These are phyloP conservation scores for Actenoides hombroni DNA, from an alignment of 2,113 vertebrate genomes.

Conservation along the genomic window DNA sequence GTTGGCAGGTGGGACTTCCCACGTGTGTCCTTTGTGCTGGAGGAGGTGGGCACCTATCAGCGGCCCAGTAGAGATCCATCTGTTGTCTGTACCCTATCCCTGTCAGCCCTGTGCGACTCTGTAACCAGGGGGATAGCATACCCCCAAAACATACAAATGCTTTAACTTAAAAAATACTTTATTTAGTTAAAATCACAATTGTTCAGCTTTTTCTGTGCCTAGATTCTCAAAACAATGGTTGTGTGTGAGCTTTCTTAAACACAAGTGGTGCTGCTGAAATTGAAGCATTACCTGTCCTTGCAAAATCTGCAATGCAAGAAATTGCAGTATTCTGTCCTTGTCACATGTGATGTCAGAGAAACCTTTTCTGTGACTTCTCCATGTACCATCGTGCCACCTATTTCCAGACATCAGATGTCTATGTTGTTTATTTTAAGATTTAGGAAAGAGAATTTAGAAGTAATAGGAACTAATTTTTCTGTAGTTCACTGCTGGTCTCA, in stretches of 20 bases:
- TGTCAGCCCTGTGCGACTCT: background rate
- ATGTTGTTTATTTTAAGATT: background rate
- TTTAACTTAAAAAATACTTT: background rate
- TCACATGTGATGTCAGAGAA: background rate
- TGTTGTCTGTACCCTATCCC: background rate
- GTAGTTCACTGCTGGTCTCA: background rate
- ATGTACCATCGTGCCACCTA: background rate
- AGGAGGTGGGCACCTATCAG: accelerated
- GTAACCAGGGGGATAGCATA: background rate
- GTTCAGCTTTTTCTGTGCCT: background rate
- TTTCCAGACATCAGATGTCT: background rate
- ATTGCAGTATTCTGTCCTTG: background rate
- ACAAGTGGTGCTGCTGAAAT: background rate
- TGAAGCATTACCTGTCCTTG: background rate
- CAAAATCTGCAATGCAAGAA: background rate
- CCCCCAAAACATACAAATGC: background rate
- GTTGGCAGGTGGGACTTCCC: constrained; percentile 17
- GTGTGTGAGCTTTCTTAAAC: background rate
- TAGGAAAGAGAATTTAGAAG: background rate
- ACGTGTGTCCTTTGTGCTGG: background rate
- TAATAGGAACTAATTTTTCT: background rate
- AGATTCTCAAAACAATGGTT: background rate
- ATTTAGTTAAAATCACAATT: background rate
- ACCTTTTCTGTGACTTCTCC: background rate
- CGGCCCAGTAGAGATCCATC: background rate